These are phyloP conservation scores for Saccostrea glomerata DNA, from an alignment of 1,140 invertebrate genomes.

Conservation along the genomic window DNA sequence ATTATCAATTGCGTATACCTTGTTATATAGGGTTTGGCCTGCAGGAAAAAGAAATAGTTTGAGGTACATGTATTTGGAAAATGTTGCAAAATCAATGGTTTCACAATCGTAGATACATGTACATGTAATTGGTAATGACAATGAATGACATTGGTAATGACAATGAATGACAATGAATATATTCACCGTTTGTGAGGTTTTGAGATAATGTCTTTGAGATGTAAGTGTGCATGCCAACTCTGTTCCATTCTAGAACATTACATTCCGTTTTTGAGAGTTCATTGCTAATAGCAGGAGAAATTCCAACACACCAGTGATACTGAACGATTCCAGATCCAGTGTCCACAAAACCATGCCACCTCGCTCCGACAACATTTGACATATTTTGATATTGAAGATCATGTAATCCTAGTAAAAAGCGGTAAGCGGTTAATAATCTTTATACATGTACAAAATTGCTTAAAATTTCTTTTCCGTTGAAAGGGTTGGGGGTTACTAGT, in stretches of 20 bases:
- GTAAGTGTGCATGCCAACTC: constrained; percentile 20
- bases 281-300: neutral
- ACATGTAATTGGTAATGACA: neutral
- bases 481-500: too few species aligned
- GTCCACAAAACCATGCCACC: constrained; percentile 58
- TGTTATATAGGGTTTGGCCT: constrained; percentile 61
- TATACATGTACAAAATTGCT: too few species aligned
- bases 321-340: constrained; percentile 19
- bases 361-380: constrained; percentile 30
- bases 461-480: too few species aligned
- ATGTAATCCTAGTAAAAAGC: constrained; percentile 39
- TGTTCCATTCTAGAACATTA: neutral
- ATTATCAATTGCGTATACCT: constrained; percentile 64
- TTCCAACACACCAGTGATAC: constrained; percentile 40
- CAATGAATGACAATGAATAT: too few species aligned
- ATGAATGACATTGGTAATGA: too few species aligned
- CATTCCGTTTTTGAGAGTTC: constrained; percentile 27
- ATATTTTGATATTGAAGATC: constrained; percentile 54
- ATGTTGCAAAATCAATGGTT: neutral
- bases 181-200: constrained; percentile 53
- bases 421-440: too few species aligned
- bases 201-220: constrained; percentile 4
- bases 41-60: constrained; percentile 5
- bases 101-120: neutral
- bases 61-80: neutral